phyloP scores from a whole-genome alignment of 2,888 invertebrate species.

The Corbicula japonica region DNA sequence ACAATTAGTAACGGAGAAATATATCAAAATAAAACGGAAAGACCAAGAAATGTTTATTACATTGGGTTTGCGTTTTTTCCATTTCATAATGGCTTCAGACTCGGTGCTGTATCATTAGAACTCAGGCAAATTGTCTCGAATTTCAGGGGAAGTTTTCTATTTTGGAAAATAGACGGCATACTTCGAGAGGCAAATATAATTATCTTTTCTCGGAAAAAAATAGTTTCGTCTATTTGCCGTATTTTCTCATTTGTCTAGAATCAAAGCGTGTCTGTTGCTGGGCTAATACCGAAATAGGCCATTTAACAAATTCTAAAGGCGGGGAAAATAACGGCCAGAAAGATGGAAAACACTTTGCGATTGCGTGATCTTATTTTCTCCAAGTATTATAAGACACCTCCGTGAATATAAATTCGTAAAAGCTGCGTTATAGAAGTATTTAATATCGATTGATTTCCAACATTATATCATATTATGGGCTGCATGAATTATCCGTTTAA shows the following conservation, averaged over 20 bases:
- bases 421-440: slow-evolving; percentile 45
- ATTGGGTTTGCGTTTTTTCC: slow-evolving; percentile 65
- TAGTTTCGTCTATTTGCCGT: slow-evolving; percentile 63
- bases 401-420: slow-evolving; percentile 53
- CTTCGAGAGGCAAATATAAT: slow-evolving; percentile 68
- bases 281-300: slow-evolving; percentile 50
- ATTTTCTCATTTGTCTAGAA: slow-evolving; percentile 67
- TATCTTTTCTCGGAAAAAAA: slow-evolving; percentile 65
- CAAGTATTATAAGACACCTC: slow-evolving; percentile 49
- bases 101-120: slow-evolving; percentile 55
- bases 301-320: slow-evolving; percentile 53
- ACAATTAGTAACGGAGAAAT: slow-evolving; percentile 63
- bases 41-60: slow-evolving; percentile 69
- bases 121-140: slow-evolving; percentile 57
- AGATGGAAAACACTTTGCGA: slow-evolving; percentile 30
- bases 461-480: too few species aligned
- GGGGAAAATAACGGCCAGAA: slow-evolving; percentile 42
- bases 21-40: slow-evolving; percentile 69
- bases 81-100: slow-evolving; percentile 57
- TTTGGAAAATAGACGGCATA: slow-evolving; percentile 67
- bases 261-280: slow-evolving; percentile 53
- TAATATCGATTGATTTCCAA: slow-evolving; percentile 29
- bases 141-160: slow-evolving; percentile 65
- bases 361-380: slow-evolving; percentile 57
- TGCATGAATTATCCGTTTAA: too few species aligned